These are phyloP conservation scores for Melikaiella ostensackeni DNA, from an alignment of 2,888 invertebrate species.

Conservation along the genomic window DNA sequence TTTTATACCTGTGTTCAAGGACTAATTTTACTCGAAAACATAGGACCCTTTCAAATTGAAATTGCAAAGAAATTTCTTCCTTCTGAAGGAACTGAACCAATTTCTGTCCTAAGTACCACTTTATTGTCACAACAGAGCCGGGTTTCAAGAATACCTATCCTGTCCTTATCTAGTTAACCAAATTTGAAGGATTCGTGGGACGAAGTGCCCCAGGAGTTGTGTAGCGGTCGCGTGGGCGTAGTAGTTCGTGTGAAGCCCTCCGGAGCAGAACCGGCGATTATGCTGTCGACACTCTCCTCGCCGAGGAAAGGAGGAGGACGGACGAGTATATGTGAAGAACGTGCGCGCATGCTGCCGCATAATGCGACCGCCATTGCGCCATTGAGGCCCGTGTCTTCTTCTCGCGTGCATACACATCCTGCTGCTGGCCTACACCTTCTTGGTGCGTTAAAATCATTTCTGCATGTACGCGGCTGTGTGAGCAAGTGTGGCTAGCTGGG, in stretches of 20 bases:
- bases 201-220: slow-evolving; percentile 40
- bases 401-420: slow-evolving; percentile 48
- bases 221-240: slow-evolving; percentile 56
- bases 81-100: too few relatives aligned
- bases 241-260: slow-evolving; percentile 55
- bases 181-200: slow-evolving; percentile 26
- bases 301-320: slow-evolving; percentile 43
- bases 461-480: slow-evolving; percentile 56
- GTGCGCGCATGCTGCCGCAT: slow-evolving; percentile 58
- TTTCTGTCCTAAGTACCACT: slow-evolving; percentile 5
- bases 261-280: slow-evolving; percentile 68
- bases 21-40: too few relatives aligned
- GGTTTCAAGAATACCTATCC: slow-evolving; percentile 2
- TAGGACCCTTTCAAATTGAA: too few relatives aligned
- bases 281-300: slow-evolving; percentile 71
- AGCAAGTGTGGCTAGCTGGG: slow-evolving; percentile 66
- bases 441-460: slow-evolving; percentile 56
- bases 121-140: background rate
- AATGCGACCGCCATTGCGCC: slow-evolving; percentile 64
- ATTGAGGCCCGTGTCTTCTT: slow-evolving; percentile 57
- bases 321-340: slow-evolving; percentile 43
- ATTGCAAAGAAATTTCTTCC: too few relatives aligned
- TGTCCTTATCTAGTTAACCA: slow-evolving; percentile 14
- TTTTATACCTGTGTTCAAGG: too few relatives aligned
- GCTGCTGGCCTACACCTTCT: slow-evolving; percentile 55